Conservation (phyloP, 2,797 vertebrate species). For the Simalia tracyae region DNA sequence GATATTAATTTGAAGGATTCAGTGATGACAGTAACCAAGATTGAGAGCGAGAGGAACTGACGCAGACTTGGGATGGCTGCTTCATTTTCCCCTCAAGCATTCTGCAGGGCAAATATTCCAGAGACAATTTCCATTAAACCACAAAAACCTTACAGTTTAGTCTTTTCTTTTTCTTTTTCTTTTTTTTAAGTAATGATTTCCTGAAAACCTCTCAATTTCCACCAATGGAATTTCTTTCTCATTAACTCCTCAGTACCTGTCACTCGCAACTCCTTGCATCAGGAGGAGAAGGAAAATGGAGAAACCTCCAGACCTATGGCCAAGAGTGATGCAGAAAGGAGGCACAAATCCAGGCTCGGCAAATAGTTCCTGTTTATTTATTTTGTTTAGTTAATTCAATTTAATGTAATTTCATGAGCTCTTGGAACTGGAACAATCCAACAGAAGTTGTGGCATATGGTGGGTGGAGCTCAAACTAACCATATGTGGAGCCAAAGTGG, state of each 20-base stretch:
- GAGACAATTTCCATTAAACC: slow-evolving; percentile 69
- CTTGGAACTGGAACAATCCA: neutral
- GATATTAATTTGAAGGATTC: slow-evolving; percentile 59
- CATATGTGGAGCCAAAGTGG: neutral
- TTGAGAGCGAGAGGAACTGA: slow-evolving; percentile 45
- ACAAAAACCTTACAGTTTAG: slow-evolving; percentile 64
- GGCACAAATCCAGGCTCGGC: neutral
- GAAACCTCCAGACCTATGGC: slow-evolving; percentile 67
- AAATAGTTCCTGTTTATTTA: neutral
- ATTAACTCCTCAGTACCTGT: slow-evolving; percentile 64
- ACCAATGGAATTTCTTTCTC: slow-evolving; percentile 29
- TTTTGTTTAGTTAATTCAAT: neutral
- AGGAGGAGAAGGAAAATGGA: slow-evolving; percentile 64
- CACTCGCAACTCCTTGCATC: slow-evolving; percentile 56
- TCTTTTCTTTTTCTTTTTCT: neutral
- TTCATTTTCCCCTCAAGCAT: slow-evolving; percentile 64
- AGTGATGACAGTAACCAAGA: slow-evolving; percentile 60
- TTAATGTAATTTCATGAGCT: neutral
- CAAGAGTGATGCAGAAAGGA: slow-evolving; percentile 70
- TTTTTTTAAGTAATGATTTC: neutral
- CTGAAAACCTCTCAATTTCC: slow-evolving; percentile 44
- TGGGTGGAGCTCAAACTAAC: neutral
- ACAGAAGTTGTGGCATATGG: neutral
- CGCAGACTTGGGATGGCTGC: slow-evolving; percentile 34
- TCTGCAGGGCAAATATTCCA: slow-evolving; percentile 72